Conservation (phyloP, 2,797 vertebrate genomes). For the Enteromius thamalakanensis region DNA sequence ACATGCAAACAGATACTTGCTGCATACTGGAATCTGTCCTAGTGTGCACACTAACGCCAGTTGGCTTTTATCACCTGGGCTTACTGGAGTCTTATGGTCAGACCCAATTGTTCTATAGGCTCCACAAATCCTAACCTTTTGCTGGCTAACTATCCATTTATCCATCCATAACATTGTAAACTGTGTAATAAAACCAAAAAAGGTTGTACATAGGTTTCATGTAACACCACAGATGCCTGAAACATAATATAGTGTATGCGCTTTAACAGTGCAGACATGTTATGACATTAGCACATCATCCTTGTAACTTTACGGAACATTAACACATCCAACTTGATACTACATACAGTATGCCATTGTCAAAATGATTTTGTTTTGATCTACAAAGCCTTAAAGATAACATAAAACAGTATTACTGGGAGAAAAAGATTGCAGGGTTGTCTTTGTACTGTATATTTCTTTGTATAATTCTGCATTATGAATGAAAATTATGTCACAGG, state of each 20-base stretch:
- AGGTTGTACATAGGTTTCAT: not conserved
- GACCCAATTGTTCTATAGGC: not conserved
- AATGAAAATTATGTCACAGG: not conserved
- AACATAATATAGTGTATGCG: not conserved
- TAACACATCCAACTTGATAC: not conserved
- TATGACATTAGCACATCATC: not conserved
- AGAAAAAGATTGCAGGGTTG: not conserved
- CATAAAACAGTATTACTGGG: not conserved
- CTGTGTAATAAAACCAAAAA: not conserved
- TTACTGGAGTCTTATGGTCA: constrained; percentile 2
- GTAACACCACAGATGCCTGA: not conserved
- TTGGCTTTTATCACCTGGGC: not conserved
- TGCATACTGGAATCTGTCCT: not conserved
- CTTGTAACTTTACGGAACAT: constrained; percentile 3
- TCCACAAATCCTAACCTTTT: not conserved
- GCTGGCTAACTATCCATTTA: not conserved
- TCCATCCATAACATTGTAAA: not conserved
- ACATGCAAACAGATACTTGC: not conserved
- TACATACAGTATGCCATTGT: not conserved
- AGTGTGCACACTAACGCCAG: not conserved
- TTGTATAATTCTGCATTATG: not conserved
- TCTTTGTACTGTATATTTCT: not conserved
- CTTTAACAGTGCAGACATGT: not conserved
- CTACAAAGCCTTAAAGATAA: not conserved
- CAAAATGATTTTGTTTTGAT: not conserved